Base-by-base conservation (phyloP, 53 echinoderm and acorn worm species). In the Crossaster papposus region DNA sequence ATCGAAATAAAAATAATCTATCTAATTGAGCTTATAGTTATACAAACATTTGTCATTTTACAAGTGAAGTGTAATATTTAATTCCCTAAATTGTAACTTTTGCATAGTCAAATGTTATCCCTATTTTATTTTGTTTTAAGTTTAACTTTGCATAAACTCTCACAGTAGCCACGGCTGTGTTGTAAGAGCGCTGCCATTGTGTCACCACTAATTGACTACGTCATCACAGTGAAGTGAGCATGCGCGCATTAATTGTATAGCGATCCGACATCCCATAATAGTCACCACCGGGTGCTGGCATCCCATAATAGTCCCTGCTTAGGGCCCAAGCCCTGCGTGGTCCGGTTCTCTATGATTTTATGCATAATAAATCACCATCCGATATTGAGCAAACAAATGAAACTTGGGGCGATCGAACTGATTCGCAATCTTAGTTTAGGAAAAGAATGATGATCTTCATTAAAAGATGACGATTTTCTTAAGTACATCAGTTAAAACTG, bases 211-310 rank as follows among this genome's bases (percentile, higher is more conserved):
- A 87, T 87, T 87, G 87, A 77, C 34, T 33, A 87, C 75, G 87
- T 87, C 87, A 76, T 87, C 87, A 55, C 85, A 30, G 51, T n/a
- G 53, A 72, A 85, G 53, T 62, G 77, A 34, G 87, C 87, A 87
- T 87, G 87, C 87, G 87, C 87, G 58, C 37, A 87, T 77, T 51
- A 55, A 74, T 70, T n/a, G n/a, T 75, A 44, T 14, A 33, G 72
- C 77, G 29, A 77, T 87, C 76, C 75, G 76, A 58, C 77, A 87
- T 87, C 87, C 87, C 87, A 87, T 87, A 87, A 87, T 87, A 87
- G 26, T 87, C 58, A 36, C 37, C 63, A 58, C 31, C 33, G 80
- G 58, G 80, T 51, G 51, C 33, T 76, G 87, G 36, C 77, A 87
- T 87, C 87, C 87, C 87, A 87, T 87, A 87, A 87, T 87, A 77